Base-by-base conservation (phyloP, 2,888 invertebrate species). In the Exephanes ischioxanthus region DNA sequence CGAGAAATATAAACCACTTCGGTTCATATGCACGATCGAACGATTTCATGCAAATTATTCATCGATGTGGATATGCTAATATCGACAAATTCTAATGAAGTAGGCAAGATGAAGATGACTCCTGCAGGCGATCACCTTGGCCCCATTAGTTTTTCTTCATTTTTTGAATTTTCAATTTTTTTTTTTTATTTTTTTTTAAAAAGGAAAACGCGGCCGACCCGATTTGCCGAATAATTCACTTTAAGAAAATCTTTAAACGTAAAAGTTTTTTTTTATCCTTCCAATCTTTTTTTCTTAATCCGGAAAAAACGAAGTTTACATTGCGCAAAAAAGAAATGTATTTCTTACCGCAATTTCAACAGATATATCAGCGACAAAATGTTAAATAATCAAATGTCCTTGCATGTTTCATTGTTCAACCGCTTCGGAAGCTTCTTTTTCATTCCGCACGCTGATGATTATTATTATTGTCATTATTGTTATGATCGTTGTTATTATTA, bases 21-120 rank as follows among this genome's bases (percentile, higher is more conserved):
- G 5, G 30, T 76, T 41, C 14, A 4, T 16, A 30, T 58, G 70
- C 73, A 33, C 48, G 66, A 80, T 80, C 63, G 30, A 75, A 61
- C 58, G 45, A 76, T 84, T 84, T 71, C 67, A 84, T 80, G 80
- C 76, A 84, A 80, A 84, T 84, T 76, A 71, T 80, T 72, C 71
- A 76, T 80, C 66, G 61, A 80, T 72, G 58, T 51, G 71, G 63
- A 19, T 51, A 30, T 66, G 45, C 70, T 63, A 63, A 63, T 48
- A 58, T 77, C 70, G 26, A 77, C 80, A 76, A 76, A 72, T 84
- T 80, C 33, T 71, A 80, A 76, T 53, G 76, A 72, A 45, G 30
- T 4, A 66, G 58, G 71, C 45, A 79, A 78, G 61, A 61, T 58
- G 61, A 67, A 67, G 63, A 33, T 75, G 37, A 55, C 30, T 55